Base-by-base conservation (phyloP, 2,888 invertebrate species). In the Campoletis raptor region DNA sequence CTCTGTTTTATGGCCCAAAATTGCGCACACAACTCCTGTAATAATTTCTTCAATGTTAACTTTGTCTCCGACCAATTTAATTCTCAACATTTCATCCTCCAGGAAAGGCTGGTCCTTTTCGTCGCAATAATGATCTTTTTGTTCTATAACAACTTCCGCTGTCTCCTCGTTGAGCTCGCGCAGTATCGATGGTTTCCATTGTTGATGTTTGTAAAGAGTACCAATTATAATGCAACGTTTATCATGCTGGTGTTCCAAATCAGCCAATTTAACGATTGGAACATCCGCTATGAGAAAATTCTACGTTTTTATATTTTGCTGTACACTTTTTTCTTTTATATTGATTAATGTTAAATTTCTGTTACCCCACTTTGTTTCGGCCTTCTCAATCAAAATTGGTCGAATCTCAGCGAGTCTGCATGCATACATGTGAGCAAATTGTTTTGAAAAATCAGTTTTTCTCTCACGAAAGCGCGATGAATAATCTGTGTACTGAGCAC, bases 71-170 rank as follows among this genome's bases (percentile, higher is more conserved):
- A 96, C 94, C 77, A 99, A 94, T 87, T 96, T 96, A 84, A 98
- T 98, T 91, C 99, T 96, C 93, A 99, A 98, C 52, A 98, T 95
- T 93, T 99, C 98, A 95, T 99, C 99, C 95, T 99, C 99, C 85
- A 99, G 94, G 85, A 98, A 97, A 30, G 99, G 93, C 90, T 96
- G 96, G 94, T 99, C 99, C 30, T 96, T 95, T 21, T 97, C 97
- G 90, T 97, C 97, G 4, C 97, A 97, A 94, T 97, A 99, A 94
- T 97, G 94, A 57, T 94, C 95, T 92, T 96, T 95, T 10, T 95
- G 94, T n/a, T 97, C 96, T 92, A 98, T 97, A 0, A 97, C 97
- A 69, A 97, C 95, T 76, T 98, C 95, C 93, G 98, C 97, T 92
- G 98, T 96, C 93, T 98, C 98, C 94, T 99, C 99, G 79, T 98